Base-by-base conservation (phyloP, 2,797 vertebrate genomes). In the Oophaga sylvatica region DNA sequence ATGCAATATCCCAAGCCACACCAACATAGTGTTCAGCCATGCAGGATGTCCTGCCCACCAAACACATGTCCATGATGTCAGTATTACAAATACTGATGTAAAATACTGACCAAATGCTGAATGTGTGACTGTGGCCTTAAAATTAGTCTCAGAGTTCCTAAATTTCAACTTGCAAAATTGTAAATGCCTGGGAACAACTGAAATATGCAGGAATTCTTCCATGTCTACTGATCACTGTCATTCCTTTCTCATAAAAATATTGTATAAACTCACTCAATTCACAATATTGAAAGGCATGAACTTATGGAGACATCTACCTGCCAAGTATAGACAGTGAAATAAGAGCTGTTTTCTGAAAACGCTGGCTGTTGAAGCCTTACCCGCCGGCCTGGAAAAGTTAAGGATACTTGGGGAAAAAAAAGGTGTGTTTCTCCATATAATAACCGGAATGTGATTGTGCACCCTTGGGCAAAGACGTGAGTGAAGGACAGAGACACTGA, bases 391-490 rank as follows among this genome's bases (percentile, higher is more conserved):
- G 88, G 85, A 89, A 84, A 90, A 91, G 83, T 89, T 90, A 41
- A 29, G 78, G 90, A 88, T 87, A 90, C 89, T 90, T 48, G 89
- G 48, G 48, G 71, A 91, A 92, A 88, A 87, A 89, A 87, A 91
- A 91, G 87, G 87, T 76, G 90, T 91, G 90, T 68, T 81, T 81
- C 4, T 79, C 5, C 60, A 86, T 90, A 1, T 57, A 81, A 91
- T 90, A 91, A 68, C 35, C 5, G 53, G 35, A 0, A 63, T 71
- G 90, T 90, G 90, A 77, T 82, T 83, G 7, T 0, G 17, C 87
- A 91, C 86, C 93, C 90, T 80, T 84, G 91, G 92, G 93, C 92
- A 91, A 91, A 92, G 92, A 20, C 92, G 89, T 86, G 63, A 70
- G 45, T 87, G 84, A 91, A 92, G 93, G 93, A 90, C 91, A 92